These are phyloP conservation scores for Paracentrotus lividus DNA, from an alignment of 53 echinoderm and acorn worm genomes.

Conservation along the genomic window DNA sequence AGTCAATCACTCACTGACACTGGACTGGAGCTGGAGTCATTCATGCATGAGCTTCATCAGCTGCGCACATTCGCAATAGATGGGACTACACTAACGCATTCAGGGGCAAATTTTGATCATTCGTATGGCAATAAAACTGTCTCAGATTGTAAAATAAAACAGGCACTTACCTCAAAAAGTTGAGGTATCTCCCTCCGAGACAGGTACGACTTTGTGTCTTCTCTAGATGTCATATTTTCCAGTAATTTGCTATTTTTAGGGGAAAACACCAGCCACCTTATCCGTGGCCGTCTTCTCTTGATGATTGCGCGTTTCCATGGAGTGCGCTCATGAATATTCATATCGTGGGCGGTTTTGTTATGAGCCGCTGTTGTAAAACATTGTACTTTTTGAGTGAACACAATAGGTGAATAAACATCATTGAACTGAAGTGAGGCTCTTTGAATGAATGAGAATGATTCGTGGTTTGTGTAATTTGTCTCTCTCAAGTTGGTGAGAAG, in stretches of 20 bases:
- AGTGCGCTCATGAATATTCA: constrained; percentile 65
- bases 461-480: too few species aligned
- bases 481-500: too few species aligned
- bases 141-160: not conserved
- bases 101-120: not conserved
- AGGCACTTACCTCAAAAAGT: constrained; percentile 91
- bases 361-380: not conserved
- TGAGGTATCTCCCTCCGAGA: constrained; percentile 97
- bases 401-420: too few species aligned
- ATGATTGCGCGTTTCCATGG: constrained; percentile 64
- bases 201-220: constrained; percentile 95
- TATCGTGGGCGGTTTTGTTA: not conserved
- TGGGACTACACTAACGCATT: constrained; percentile 24
- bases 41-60: not conserved
- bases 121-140: not conserved
- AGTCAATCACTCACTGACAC: not conserved
- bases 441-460: too few species aligned
- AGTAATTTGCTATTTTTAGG: not conserved
- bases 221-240: constrained; percentile 88
- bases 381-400: too few species aligned
- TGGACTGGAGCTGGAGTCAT: not conserved
- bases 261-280: constrained; percentile 56
- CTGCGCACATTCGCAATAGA: not conserved
- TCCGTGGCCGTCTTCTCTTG: constrained; percentile 38
- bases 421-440: too few species aligned